A percentile compares a stretch with the other conserved stretches of the same genome.
Conservation (phyloP, 2,797 vertebrate species). For the Acropternis orthonyx region DNA sequence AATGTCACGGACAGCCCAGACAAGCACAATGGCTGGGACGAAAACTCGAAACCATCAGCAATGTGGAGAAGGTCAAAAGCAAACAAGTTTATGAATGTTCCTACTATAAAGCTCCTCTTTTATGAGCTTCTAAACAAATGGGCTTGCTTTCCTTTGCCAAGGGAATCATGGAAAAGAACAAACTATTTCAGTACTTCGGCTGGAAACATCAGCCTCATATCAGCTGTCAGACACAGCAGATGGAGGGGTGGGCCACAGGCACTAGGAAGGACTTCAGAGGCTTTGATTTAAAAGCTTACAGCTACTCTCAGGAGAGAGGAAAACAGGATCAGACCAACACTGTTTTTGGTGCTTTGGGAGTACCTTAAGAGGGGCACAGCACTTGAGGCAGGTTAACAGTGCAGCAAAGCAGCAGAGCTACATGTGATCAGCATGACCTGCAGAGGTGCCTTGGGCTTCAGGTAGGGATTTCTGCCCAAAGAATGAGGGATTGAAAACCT, state of each 20-base stretch:
- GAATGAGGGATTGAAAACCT: neutral
- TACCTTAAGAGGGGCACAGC: neutral
- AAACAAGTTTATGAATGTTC: constrained; percentile 65
- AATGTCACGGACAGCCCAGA: constrained; percentile 14
- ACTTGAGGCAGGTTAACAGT: neutral
- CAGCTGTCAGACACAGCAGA: constrained; percentile 25
- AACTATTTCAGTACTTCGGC: constrained; percentile 29
- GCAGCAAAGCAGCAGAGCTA: neutral
- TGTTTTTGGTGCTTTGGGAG: neutral
- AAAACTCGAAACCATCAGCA: constrained; percentile 14
- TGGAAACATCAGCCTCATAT: constrained; percentile 47
- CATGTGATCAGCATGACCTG: neutral
- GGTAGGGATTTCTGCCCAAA: neutral
- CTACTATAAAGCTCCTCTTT: constrained; percentile 47
- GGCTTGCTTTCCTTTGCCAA: constrained; percentile 33
- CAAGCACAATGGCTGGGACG: constrained; percentile 6
- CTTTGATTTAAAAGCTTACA: neutral
- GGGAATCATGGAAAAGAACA: constrained; percentile 38
- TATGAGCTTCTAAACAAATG: constrained; percentile 57
- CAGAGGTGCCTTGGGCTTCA: neutral
- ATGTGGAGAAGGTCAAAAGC: constrained; percentile 57
- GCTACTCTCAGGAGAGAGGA: neutral
- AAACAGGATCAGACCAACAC: neutral
- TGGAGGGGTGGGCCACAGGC: neutral
- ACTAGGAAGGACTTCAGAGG: neutral